Conservation (phyloP, 2,113 vertebrate genomes). For the Telmatochromis sp. region DNA sequence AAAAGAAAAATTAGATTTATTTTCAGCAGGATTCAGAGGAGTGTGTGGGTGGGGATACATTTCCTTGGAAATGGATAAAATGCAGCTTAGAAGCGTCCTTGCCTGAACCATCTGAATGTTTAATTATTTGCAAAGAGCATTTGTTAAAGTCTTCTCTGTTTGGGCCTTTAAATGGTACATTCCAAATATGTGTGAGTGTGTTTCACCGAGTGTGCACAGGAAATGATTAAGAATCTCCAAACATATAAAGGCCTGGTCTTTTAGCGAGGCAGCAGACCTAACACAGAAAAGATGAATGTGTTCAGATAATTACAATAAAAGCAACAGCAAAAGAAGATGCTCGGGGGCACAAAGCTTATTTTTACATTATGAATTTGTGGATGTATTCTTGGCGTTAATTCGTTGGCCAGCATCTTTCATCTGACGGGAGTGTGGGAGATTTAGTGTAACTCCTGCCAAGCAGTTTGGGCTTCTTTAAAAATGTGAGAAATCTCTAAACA, state of each 20-base stretch:
- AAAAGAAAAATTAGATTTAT: constrained; percentile 9
- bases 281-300: neutral
- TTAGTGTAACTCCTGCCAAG: neutral
- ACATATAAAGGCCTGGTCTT: neutral
- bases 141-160: neutral
- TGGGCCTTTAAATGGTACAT: neutral
- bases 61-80: neutral
- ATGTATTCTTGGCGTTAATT: neutral
- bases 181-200: neutral
- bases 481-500: neutral
- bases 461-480: neutral
- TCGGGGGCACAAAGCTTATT: neutral
- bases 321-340: neutral
- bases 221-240: neutral
- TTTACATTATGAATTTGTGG: neutral
- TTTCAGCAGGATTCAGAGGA: neutral
- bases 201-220: neutral
- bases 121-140: neutral
- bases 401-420: neutral
- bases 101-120: neutral
- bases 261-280: neutral
- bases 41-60: constrained; percentile 4
- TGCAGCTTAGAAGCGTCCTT: neutral
- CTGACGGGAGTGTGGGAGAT: neutral
- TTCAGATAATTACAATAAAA: neutral